Evolutionary conservation across 2,888 invertebrate species (phyloP).

Genomic region (Criorhina ranunculi): DNA sequence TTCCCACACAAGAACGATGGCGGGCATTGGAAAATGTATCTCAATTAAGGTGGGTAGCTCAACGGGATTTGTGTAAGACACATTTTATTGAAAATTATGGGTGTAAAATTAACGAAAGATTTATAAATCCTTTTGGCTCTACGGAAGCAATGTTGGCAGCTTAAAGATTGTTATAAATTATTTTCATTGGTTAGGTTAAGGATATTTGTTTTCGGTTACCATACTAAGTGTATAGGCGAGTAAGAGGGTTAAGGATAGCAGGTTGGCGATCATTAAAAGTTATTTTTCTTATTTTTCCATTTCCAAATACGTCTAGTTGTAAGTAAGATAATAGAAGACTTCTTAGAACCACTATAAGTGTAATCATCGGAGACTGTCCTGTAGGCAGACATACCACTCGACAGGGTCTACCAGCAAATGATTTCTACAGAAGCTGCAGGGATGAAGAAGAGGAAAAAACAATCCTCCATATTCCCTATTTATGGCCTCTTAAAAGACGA

Average conservation of each 20-base stretch:
- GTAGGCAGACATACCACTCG: too few species aligned
- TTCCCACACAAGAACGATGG: constrained; percentile 7
- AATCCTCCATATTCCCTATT: too few species aligned
- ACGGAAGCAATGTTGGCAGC: not conserved
- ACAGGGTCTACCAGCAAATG: too few species aligned
- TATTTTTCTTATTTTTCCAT: too few species aligned
- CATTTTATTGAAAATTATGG: constrained; percentile 50
- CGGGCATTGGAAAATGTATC: constrained; percentile 7
- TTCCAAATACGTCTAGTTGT: too few species aligned
- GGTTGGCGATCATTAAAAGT: too few species aligned
- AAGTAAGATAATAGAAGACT: too few species aligned
- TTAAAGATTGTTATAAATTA: constrained; percentile 5
- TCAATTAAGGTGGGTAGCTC: constrained; percentile 29
- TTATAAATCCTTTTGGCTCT: not conserved
- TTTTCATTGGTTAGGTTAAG: not conserved
- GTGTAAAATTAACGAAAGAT: constrained; percentile 20
- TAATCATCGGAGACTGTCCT: too few species aligned
- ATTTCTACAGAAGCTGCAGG: too few species aligned
- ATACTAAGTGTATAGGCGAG: not conserved
- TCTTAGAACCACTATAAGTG: too few species aligned
- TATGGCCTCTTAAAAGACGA: too few species aligned
- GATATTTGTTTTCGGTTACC: not conserved
- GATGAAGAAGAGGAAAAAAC: too few species aligned
- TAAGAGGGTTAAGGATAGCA: not conserved
- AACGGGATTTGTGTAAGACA: constrained; percentile 22